Evolutionary conservation across 2,113 vertebrate species (phyloP), one percentile per base, ranked within the genome.

Genomic region (Etheostoma cragini): DNA sequence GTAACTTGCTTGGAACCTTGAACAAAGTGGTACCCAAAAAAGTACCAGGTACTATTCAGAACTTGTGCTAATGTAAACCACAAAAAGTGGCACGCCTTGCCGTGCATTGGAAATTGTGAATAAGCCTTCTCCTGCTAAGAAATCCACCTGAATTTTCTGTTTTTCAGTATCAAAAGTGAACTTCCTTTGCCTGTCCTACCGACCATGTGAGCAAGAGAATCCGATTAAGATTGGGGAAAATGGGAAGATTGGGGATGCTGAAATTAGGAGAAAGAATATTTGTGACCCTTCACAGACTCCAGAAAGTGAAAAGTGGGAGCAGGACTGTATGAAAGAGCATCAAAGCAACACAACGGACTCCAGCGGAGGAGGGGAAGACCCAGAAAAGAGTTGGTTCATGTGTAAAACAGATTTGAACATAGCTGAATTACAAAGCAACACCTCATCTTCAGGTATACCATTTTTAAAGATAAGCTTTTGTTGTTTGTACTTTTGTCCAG

Each of bases 181-280:
- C 53, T 90, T 94, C 66, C 15, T 24, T 61, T 95, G 94, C 68
- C 70, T 79, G 61, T 83, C 87, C 12, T 82, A 85, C 87, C 81
- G 2, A 69, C 62, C 49, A 30, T 87, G 87, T 22, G 56, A 82
- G 54, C 76, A 8, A 78, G 26, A 17, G 16, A 70, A n/a, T 24
- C 60, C 8, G 56, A 54, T n/a, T 42, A 69, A 72, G 75, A 63
- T 30, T 2, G 80, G 12, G 24, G 74, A 1, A 22, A 54, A 69
- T 7, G 35, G 3, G 13, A 65, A 22, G n/a, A 73, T 21, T 10
- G 70, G 5, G 50, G 73, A 67, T 5, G 26, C 24, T 38, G 77
- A 83, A 38, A 24, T n/a, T 12, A 24, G 24, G 47, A 65, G 24
- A 14, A 42, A 49, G 12, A 57, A 24, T 10, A 30, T 60, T 35